phyloP scores from a whole-genome alignment of 2,797 vertebrate genomes.

The Myotis pilosus region DNA sequence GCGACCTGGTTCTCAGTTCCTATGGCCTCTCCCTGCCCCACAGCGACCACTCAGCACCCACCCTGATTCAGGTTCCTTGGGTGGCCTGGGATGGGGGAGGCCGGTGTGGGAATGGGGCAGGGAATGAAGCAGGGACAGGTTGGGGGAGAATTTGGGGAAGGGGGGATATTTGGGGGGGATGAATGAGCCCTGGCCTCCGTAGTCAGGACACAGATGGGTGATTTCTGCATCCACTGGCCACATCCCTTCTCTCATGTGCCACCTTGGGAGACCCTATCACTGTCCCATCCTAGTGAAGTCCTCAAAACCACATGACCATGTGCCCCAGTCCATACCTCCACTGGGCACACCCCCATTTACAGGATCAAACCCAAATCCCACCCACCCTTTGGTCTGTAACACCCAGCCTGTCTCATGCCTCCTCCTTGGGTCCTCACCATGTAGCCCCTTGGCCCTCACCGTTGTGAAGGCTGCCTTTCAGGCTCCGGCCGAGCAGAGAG shows the following conservation, averaged over 20 bases:
- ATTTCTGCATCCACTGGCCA: accelerated
- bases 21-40: not conserved
- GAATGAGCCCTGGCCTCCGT: too few species aligned
- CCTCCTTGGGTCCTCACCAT: accelerated
- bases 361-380: not conserved
- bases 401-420: not conserved
- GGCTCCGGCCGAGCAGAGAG: not conserved
- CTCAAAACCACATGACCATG: accelerated
- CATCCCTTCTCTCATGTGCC: not conserved
- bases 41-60: not conserved
- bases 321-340: not conserved
- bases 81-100: not conserved
- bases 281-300: not conserved
- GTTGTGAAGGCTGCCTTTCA: accelerated
- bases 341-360: too few species aligned
- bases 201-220: not conserved
- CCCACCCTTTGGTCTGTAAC: accelerated
- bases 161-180: too few species aligned
- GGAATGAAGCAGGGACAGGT: not conserved
- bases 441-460: not conserved
- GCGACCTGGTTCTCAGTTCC: not conserved
- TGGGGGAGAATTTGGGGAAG: not conserved
- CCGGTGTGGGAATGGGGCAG: not conserved
- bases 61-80: not conserved
- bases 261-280: accelerated